Evolutionary conservation across 2,113 vertebrate species (phyloP).

Genomic region (cat (Felis catus)): F.catus_Fca126_mat1.0 CM031419.1:221296001-221296500

Average conservation of each 20-base stretch:
- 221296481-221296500: fast-evolving
- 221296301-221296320: fast-evolving
- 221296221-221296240: fast-evolving
- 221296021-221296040: too few species aligned
- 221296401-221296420: background rate
- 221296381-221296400: background rate
- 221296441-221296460: background rate
- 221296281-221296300: background rate
- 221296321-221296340: background rate
- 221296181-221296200: background rate
- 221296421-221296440: background rate
- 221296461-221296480: background rate
- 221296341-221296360: background rate
- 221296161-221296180: fast-evolving
- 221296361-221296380: background rate
- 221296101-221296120: fast-evolving
- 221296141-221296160: too few species aligned
- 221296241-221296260: background rate
- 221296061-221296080: background rate
- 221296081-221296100: fast-evolving
- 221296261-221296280: background rate
- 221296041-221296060: fast-evolving
- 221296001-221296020: background rate
- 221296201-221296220: background rate
- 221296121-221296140: background rate